phyloP scores from a whole-genome alignment of 2,113 vertebrate genomes.

The Xyrauchen texanus region DNA sequence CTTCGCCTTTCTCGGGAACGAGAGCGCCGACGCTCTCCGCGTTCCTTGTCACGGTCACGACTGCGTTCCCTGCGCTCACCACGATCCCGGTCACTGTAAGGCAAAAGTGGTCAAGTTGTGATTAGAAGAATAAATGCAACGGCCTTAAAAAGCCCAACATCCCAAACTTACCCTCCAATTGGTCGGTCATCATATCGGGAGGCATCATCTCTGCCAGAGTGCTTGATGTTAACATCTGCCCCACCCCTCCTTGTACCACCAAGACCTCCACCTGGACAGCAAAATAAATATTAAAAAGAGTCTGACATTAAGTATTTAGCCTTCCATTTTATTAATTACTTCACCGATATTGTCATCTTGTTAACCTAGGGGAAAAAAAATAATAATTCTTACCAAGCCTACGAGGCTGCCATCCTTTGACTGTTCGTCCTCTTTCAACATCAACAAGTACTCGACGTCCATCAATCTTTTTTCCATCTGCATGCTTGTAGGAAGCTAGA shows the following conservation, averaged over 20 bases:
- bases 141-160: background rate
- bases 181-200: slow-evolving; percentile 87
- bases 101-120: slow-evolving; percentile 9
- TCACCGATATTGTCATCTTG: no score
- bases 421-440: slow-evolving; percentile 89
- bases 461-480: slow-evolving; percentile 94
- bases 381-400: slow-evolving; percentile 78
- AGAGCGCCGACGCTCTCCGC: slow-evolving; percentile 77
- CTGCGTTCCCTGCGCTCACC: slow-evolving; percentile 80
- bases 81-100: slow-evolving; percentile 66
- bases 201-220: slow-evolving; percentile 88
- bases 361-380: no score
- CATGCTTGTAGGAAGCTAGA: slow-evolving; percentile 93
- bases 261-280: slow-evolving; percentile 81
- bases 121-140: background rate
- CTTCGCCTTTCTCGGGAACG: slow-evolving; percentile 83
- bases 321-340: no score
- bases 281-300: background rate
- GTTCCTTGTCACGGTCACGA: slow-evolving; percentile 75
- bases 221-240: slow-evolving; percentile 91
- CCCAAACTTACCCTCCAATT: slow-evolving; percentile 64
- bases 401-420: slow-evolving; percentile 90
- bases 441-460: slow-evolving; percentile 89
- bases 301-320: no score
- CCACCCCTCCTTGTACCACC: slow-evolving; percentile 89